A percentile compares a stretch with the other conserved stretches of the same genome.
Evolutionary conservation across 2,113 vertebrate genomes (phyloP).

Genomic region (Pseudorhombus dupliciocellatus): DNA sequence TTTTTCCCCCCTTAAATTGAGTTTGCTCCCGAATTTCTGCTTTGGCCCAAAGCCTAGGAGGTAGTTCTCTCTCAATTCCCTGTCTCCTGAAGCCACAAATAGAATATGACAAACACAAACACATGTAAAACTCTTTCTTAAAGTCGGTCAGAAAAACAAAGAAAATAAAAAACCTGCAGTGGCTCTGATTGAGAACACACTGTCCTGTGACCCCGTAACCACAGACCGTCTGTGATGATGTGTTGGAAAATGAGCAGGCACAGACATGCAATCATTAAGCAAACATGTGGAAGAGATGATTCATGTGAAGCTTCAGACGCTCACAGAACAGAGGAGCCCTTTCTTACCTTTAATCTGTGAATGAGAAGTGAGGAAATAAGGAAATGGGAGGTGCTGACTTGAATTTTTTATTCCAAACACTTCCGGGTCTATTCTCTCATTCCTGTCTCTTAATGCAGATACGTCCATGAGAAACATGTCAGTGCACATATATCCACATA

Average conservation of each 20-base stretch:
- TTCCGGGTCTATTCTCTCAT: neutral
- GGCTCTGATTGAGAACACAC: slow-evolving; percentile 32
- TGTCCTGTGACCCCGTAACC: slow-evolving; percentile 54
- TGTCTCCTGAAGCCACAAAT: slow-evolving; percentile 6
- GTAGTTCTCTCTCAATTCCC: slow-evolving; percentile 28
- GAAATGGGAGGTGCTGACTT: slow-evolving; percentile 13
- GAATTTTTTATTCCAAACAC: slow-evolving; percentile 13
- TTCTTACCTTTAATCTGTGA: slow-evolving; percentile 58
- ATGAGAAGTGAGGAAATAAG: slow-evolving; percentile 24
- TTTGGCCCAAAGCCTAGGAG: slow-evolving; percentile 43
- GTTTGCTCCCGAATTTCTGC: slow-evolving; percentile 53
- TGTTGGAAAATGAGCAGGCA: slow-evolving; percentile 67
- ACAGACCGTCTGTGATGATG: slow-evolving; percentile 66
- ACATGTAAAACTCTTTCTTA: slow-evolving; percentile 18
- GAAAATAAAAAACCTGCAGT: slow-evolving; percentile 10
- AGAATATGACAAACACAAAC: slow-evolving; percentile 22
- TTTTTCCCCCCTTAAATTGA: slow-evolving; percentile 19
- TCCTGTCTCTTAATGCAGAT: neutral
- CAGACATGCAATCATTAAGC: slow-evolving; percentile 75
- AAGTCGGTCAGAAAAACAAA: neutral
- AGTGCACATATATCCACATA: neutral
- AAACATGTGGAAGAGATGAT: slow-evolving; percentile 78
- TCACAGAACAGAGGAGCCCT: slow-evolving; percentile 50
- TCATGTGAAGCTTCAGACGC: slow-evolving; percentile 60
- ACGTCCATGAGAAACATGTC: neutral